phyloP scores from a whole-genome alignment of 2,113 vertebrate species.

The Crocuta crocuta region DNA sequence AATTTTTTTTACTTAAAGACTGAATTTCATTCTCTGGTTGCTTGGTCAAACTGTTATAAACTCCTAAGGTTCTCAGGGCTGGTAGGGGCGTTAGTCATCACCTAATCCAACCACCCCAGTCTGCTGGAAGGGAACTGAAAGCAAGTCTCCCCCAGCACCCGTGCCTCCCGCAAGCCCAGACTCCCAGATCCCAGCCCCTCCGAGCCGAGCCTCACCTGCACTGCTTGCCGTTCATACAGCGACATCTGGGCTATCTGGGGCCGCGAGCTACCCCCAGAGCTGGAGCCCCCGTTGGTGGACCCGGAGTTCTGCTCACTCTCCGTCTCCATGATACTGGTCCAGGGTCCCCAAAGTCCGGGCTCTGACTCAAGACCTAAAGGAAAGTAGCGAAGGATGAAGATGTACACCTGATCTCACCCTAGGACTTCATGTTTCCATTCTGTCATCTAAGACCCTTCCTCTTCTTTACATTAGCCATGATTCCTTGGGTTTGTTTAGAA shows the following conservation, averaged over 20 bases:
- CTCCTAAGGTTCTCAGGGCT: neutral
- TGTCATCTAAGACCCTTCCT: neutral
- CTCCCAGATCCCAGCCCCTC: neutral
- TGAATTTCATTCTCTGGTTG: constrained; percentile 3
- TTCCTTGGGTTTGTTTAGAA: neutral
- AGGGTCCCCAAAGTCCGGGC: constrained; percentile 68
- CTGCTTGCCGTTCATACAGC: constrained; percentile 96
- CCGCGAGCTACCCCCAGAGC: constrained; percentile 92
- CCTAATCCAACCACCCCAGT: neutral
- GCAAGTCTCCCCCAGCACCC: neutral
- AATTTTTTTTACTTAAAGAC: neutral
- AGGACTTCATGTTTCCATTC: neutral
- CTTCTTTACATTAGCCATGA: neutral
- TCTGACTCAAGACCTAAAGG: constrained; percentile 80
- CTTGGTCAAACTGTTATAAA: neutral
- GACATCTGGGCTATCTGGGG: constrained; percentile 98
- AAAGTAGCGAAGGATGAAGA: constrained; percentile 18
- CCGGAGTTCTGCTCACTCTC: constrained; percentile 96
- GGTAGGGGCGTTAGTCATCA: neutral
- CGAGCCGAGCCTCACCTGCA: constrained; percentile 89
- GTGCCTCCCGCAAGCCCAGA: neutral
- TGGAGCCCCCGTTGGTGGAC: constrained; percentile 91
- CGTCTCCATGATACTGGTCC: constrained; percentile 91
- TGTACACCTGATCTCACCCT: neutral
- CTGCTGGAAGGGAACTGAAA: neutral